Evolutionary conservation across 2,113 vertebrate species (phyloP), one percentile per base, ranked within the genome.

Genomic region (Prolemur simus): DNA sequence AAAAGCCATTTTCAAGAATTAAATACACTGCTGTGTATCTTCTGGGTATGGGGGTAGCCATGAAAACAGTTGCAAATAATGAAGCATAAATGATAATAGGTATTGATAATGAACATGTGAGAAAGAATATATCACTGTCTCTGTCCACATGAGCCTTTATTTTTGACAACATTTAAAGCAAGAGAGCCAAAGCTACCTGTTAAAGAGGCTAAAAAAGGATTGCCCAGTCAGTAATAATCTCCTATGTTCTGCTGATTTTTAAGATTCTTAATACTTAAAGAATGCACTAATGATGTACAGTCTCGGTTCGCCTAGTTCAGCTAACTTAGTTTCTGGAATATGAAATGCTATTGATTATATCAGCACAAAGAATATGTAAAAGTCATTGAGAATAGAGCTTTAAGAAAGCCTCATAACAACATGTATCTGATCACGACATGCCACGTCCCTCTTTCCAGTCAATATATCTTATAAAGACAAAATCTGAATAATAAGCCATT

Each of bases 381-480:
- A 74, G 34, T 25, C 18, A 49, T 1, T 39, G 56, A 87, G 74
- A 54, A 34, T n/a, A 14, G 47, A 66, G 66, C 15, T 81, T 47
- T 42, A 37, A 9, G 8, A 64, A 6, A 52, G 37, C 6, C 15
- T 37, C 56, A 9, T 15, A 15, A n/a, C 32, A 32, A 39, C 21
- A 17, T 0, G 3, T 32, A 47, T 34, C 71, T 66, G 27, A 17
- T 52, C 14, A 18, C 2, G 3, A 56, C 0, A 34, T 8, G 64
- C 20, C 54, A 13, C 2, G 2, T 27, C 60, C 63, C 39, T 21
- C 34, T 21, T 54, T 17, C n/a, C 12, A 60, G 78, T 23, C 60
- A 68, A 37, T 29, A 18, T 2, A 2, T 34, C 12, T 3, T 3
- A 25, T 78, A 42, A 25, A 69, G 21, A 69, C 39, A 84, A 42